Evolutionary conservation across 2,797 vertebrate species (phyloP), one percentile per base, ranked within the genome.

Genomic region (Anguilla marmorata): DNA sequence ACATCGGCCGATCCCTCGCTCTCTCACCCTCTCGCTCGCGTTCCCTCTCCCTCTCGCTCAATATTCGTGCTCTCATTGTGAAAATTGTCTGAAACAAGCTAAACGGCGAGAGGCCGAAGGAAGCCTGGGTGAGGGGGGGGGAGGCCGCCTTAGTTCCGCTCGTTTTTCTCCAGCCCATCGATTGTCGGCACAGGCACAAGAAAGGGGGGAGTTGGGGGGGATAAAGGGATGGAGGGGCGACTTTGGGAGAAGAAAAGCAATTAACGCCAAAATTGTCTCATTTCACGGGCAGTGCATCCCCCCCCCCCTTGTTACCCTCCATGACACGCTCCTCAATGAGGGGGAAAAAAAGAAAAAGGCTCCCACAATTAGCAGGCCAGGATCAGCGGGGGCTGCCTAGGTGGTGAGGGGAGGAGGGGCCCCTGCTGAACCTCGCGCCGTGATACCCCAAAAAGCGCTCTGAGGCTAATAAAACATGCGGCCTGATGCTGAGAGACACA

Each of bases 191-290:
- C 54, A 56, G 52, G 30, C 56, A 63, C 60, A 37, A 30, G 14
- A 69, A 27, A 82, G 19, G 85, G 37, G 50, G 79, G 60, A 33
- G 69, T 27, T 37, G 37, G 82, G 84, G 52, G 88, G 86, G 56
- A 16, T 24, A 11, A 27, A n/a, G 86, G 74, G 82, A 56, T 14
- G 37, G 63, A 30, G 60, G 60, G 12, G 21, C n/a, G 66, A 41
- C 76, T 72, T 82, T 84, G 84, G 84, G 87, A 90, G 85, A 92
- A 76, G 86, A 90, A 83, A 94, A 89, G 90, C 90, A 92, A 93
- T 93, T 93, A 93, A 92, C 92, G 90, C 72, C 86, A 92, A 90
- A 91, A 93, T 89, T 88, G 90, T 88, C 88, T 90, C 66, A 91
- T 93, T 92, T 91, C 91, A 90, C 85, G 91, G 60, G 85, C 86